phyloP scores from a whole-genome alignment of 1,140 invertebrate species.

The Callitettix versicolor region DNA sequence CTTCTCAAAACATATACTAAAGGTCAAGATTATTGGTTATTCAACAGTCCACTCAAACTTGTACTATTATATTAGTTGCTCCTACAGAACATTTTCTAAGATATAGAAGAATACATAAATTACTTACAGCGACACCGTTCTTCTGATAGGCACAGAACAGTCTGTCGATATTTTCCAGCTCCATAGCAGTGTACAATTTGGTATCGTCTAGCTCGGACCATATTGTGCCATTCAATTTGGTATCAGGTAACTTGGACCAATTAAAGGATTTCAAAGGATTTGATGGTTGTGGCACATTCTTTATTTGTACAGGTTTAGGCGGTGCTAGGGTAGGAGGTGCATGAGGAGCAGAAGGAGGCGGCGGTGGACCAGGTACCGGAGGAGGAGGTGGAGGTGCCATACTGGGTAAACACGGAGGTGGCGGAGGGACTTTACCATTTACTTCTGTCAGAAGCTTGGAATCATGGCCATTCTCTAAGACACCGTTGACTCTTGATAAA shows the following conservation, averaged over 20 bases:
- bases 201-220: slow-evolving; percentile 91
- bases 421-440: slow-evolving; percentile 7
- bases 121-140: slow-evolving; percentile 61
- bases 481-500: slow-evolving; percentile 22
- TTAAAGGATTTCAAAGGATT: slow-evolving; percentile 94
- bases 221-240: slow-evolving; percentile 78
- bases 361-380: slow-evolving; percentile 37
- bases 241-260: slow-evolving; percentile 89
- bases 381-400: slow-evolving; percentile 45
- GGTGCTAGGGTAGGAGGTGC: slow-evolving; percentile 42
- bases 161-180: slow-evolving; percentile 84
- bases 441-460: not conserved
- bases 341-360: slow-evolving; percentile 42
- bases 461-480: slow-evolving; percentile 2
- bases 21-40: too few species aligned
- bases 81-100: not conserved
- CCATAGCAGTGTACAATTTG: slow-evolving; percentile 83
- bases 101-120: slow-evolving; percentile 12
- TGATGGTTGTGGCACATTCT: slow-evolving; percentile 78
- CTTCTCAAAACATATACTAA: too few species aligned
- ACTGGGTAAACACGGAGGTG: slow-evolving; percentile 37
- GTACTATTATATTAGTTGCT: too few species aligned
- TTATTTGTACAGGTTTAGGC: slow-evolving; percentile 42
- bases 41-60: too few species aligned
- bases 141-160: slow-evolving; percentile 94